phyloP scores from a whole-genome alignment of 2,113 vertebrate genomes.

The Tretioscincus oriximinensis region DNA sequence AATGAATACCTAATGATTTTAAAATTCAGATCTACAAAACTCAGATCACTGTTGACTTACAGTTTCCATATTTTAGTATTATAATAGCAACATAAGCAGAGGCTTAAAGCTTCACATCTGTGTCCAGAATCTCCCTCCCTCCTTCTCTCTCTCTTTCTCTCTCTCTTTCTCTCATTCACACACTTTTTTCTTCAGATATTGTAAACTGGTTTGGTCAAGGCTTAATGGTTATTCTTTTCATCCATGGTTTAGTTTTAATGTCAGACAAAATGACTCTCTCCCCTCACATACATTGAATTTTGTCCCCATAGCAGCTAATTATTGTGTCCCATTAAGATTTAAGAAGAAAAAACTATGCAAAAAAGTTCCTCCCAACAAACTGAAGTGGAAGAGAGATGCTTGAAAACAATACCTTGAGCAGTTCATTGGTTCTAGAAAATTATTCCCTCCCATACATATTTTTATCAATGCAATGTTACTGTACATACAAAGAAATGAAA shows the following conservation, averaged over 20 bases:
- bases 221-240: too few relatives aligned
- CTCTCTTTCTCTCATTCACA: background rate
- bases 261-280: background rate
- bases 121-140: background rate
- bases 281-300: background rate
- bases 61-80: too few relatives aligned
- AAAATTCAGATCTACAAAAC: too few relatives aligned
- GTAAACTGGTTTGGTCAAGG: background rate
- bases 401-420: background rate
- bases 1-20: too few relatives aligned
- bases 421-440: too few relatives aligned
- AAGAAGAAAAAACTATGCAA: background rate
- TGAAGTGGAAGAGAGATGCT: background rate
- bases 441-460: too few relatives aligned
- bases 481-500: background rate
- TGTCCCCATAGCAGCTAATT: background rate
- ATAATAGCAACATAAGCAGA: too few relatives aligned
- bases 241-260: background rate
- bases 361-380: background rate
- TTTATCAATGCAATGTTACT: too few relatives aligned
- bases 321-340: background rate
- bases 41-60: too few relatives aligned
- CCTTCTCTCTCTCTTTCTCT: background rate
- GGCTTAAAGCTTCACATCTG: too few relatives aligned
- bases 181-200: background rate